Percentiles rank a stretch among this genome's conserved stretches.
Conservation (phyloP, 30 jellyfish, hydroid and myxozoan species). For the Nemopilema nomurai region DNA sequence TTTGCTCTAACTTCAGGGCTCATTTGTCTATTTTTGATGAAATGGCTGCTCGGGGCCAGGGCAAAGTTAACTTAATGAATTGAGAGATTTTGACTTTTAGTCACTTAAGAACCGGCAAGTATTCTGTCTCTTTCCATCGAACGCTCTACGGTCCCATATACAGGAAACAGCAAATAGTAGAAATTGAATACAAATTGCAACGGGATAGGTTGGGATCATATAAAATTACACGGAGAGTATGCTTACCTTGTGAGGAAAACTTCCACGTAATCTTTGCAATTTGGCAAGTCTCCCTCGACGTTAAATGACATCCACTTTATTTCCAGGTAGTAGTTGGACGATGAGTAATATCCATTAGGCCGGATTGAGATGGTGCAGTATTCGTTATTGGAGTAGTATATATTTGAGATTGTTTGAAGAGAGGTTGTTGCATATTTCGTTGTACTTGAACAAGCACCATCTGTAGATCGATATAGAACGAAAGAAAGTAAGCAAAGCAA, state of each 20-base stretch:
- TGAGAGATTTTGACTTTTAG: too few relatives aligned
- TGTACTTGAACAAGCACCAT: not conserved
- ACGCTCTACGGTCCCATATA: too few relatives aligned
- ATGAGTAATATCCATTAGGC: not conserved
- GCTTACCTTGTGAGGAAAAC: conserved; percentile 11
- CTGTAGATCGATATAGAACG: not conserved
- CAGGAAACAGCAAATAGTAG: too few relatives aligned
- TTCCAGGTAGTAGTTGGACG: not conserved
- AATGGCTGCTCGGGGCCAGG: too few relatives aligned
- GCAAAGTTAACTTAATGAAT: too few relatives aligned
- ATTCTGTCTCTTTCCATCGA: too few relatives aligned
- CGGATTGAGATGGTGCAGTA: not conserved
- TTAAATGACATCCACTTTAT: not conserved
- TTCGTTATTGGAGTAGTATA: not conserved
- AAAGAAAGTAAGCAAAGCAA: too few relatives aligned
- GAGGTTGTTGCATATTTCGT: not conserved
- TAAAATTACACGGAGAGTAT: too few relatives aligned
- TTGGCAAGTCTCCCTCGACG: conserved; percentile 10
- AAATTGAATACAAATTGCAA: too few relatives aligned
- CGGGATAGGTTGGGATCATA: not conserved
- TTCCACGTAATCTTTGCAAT: not conserved
- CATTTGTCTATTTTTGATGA: too few relatives aligned
- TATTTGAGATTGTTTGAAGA: not conserved
- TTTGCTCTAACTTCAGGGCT: too few relatives aligned
- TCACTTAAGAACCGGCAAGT: too few relatives aligned